Percentiles rank a stretch among this genome's conserved stretches.
phyloP scores from a whole-genome alignment of 1,140 invertebrate genomes.

The Myzus persicae region DNA sequence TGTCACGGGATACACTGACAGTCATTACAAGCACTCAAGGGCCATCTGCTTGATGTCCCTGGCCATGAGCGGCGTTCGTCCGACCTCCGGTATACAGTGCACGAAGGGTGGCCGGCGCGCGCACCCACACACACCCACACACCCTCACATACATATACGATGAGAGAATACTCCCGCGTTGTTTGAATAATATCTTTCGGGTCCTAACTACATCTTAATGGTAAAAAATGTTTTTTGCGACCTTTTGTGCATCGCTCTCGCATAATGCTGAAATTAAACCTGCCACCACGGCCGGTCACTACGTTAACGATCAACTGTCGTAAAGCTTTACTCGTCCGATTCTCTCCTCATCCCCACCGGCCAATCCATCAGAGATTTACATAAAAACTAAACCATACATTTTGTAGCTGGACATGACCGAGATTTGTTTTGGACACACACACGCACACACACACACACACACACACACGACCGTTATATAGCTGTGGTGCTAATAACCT shows the following conservation, averaged over 20 bases:
- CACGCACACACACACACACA: background rate
- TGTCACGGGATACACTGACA: constrained; percentile 48
- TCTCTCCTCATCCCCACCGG: background rate
- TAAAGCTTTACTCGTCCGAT: background rate
- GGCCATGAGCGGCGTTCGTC: background rate
- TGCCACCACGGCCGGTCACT: background rate
- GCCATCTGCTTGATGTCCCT: constrained; percentile 40
- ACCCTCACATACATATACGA: too few species aligned
- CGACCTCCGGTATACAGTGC: background rate
- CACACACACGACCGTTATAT: background rate
- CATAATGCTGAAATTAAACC: constrained; percentile 19
- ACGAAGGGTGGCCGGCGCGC: background rate
- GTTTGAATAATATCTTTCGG: constrained; percentile 45
- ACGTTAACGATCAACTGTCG: constrained; percentile 5
- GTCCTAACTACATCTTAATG: constrained; percentile 33
- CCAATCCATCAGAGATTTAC: background rate
- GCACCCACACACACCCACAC: background rate
- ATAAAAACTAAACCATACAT: constrained; percentile 5
- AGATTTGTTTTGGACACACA: background rate
- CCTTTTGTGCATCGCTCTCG: background rate
- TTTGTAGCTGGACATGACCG: background rate
- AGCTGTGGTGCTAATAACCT: background rate
- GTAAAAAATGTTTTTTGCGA: constrained; percentile 35
- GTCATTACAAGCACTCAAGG: constrained; percentile 39
- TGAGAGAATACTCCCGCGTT: background rate